These are phyloP conservation scores for Actenoides lindsayi DNA, from an alignment of 2,113 vertebrate species.

Conservation along the genomic window DNA sequence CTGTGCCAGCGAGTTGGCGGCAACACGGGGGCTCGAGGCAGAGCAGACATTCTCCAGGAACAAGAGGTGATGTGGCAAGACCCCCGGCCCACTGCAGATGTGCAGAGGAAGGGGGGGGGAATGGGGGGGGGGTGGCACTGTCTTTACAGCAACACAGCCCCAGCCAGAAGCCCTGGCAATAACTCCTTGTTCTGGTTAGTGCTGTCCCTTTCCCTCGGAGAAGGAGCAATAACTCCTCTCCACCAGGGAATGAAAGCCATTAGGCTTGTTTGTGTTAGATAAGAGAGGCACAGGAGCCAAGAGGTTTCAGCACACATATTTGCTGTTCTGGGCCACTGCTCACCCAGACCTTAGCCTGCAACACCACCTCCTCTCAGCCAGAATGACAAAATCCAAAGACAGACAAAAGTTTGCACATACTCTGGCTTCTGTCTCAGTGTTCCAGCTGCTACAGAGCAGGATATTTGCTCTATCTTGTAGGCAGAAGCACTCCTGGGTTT, in stretches of 20 bases:
- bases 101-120: neutral
- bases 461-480: neutral
- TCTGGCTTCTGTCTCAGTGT: neutral
- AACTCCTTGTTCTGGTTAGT: neutral
- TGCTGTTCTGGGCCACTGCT: neutral
- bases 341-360: neutral
- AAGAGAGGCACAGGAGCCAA: neutral
- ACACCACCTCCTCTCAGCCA: neutral
- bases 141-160: neutral
- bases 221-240: neutral
- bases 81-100: neutral
- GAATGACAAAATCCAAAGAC: neutral
- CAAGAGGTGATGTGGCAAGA: neutral
- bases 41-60: fast-evolving
- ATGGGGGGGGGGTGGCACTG: fast-evolving
- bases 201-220: neutral
- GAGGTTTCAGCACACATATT: neutral
- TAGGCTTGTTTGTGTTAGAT: neutral
- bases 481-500: neutral
- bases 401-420: neutral
- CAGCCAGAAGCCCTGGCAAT: neutral
- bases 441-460: fast-evolving
- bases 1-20: neutral
- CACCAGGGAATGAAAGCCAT: neutral
- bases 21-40: fast-evolving